Conservation (phyloP, 1,140 invertebrate genomes). For the Pararge aegeria region DNA sequence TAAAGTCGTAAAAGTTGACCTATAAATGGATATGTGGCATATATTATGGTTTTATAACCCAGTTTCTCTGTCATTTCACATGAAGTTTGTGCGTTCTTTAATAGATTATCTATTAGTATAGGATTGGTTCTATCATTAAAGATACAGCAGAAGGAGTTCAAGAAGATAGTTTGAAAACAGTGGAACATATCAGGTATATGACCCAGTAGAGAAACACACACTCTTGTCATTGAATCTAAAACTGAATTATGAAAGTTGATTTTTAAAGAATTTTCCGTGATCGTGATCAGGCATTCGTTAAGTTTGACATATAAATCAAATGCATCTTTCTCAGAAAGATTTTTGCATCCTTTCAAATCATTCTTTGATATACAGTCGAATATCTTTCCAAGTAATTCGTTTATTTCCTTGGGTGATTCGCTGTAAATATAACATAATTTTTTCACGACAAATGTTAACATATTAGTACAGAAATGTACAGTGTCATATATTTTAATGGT, state of each 20-base stretch:
- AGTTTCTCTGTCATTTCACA: slow-evolving; percentile 50
- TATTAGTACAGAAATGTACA: slow-evolving; percentile 44
- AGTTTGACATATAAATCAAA: slow-evolving; percentile 53
- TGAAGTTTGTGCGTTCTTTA: slow-evolving; percentile 39
- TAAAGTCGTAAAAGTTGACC: slow-evolving; percentile 51
- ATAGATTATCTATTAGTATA: slow-evolving; percentile 37
- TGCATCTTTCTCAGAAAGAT: slow-evolving; percentile 35
- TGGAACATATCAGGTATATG: slow-evolving; percentile 45
- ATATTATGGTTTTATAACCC: slow-evolving; percentile 42
- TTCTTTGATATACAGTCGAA: slow-evolving; percentile 43
- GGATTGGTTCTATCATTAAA: slow-evolving; percentile 37
- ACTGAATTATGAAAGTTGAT: slow-evolving; percentile 36
- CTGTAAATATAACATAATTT: slow-evolving; percentile 54
- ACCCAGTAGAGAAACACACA: slow-evolving; percentile 36
- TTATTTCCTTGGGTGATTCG: slow-evolving; percentile 37
- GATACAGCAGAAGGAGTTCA: slow-evolving; percentile 51
- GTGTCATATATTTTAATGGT: slow-evolving; percentile 51
- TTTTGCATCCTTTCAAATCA: slow-evolving; percentile 40
- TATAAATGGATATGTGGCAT: slow-evolving; percentile 53
- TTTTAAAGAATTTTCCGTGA: slow-evolving; percentile 49
- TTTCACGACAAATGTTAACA: slow-evolving; percentile 52
- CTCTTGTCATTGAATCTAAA: slow-evolving; percentile 35
- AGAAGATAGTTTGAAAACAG: slow-evolving; percentile 55
- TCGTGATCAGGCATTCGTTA: slow-evolving; percentile 53
- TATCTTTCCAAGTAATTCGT: slow-evolving; percentile 37